Percentiles rank a stretch among this genome's conserved stretches.
phyloP scores from a whole-genome alignment of 1,140 invertebrate species.

The Aporrectodea caliginosa region DNA sequence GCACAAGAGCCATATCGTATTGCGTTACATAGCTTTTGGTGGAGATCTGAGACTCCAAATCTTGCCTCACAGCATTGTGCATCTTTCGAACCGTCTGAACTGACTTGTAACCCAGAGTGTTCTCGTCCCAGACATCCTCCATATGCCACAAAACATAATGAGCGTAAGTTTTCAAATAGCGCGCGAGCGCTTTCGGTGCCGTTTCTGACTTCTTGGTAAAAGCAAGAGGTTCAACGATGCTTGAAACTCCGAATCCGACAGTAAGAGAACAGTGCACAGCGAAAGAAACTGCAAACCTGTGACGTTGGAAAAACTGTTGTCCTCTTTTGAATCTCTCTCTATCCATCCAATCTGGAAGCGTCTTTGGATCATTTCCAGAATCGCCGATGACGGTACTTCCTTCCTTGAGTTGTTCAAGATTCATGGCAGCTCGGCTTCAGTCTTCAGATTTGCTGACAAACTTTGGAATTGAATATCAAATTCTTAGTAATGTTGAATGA shows the following conservation, averaged over 20 bases:
- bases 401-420: not conserved
- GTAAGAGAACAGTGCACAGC: conserved; percentile 34
- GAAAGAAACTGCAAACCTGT: not conserved
- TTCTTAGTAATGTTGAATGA: too few relatives aligned
- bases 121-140: conserved; percentile 37
- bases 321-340: conserved; percentile 6
- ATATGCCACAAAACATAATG: conserved; percentile 69
- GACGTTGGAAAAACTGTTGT: not conserved
- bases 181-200: conserved; percentile 64
- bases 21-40: conserved; percentile 60
- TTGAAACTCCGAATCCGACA: conserved; percentile 36
- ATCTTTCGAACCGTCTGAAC: conserved; percentile 52
- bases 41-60: conserved; percentile 41
- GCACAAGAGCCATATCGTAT: conserved; percentile 74
- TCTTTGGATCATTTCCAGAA: not conserved
- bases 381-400: not conserved
- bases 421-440: not conserved
- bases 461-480: too few relatives aligned
- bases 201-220: conserved; percentile 58
- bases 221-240: conserved; percentile 45
- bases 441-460: too few relatives aligned
- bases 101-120: conserved; percentile 36
- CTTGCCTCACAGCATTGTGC: conserved; percentile 52
- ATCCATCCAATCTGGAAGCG: conserved; percentile 7
- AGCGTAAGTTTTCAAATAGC: conserved; percentile 70